A percentile compares a stretch with the other conserved stretches of the same genome.
phyloP scores from a whole-genome alignment of 2,113 vertebrate genomes.

The Prionailurus bengalensis region DNA sequence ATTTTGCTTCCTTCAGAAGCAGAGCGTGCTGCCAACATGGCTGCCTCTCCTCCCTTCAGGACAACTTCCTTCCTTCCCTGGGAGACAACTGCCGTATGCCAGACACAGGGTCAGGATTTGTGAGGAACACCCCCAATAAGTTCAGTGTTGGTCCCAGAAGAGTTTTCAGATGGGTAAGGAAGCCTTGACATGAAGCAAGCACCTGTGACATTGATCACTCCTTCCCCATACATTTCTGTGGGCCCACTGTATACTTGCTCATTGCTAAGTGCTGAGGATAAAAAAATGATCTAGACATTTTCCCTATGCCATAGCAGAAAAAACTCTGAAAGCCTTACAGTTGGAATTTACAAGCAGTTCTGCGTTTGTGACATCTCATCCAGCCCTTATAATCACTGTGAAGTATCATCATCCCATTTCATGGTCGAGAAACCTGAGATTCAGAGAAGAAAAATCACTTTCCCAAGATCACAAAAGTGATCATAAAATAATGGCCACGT shows the following conservation, averaged over 20 bases:
- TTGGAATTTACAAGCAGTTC: neutral
- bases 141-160: neutral
- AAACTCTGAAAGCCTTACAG: neutral
- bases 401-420: neutral
- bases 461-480: neutral
- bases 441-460: neutral
- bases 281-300: neutral
- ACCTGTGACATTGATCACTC: neutral
- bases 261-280: neutral
- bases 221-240: neutral
- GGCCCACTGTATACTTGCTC: neutral
- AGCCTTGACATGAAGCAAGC: neutral
- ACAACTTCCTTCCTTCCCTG: neutral
- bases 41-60: too few relatives aligned
- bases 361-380: neutral
- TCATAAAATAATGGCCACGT: neutral
- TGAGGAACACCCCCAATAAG: neutral
- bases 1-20: neutral
- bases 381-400: neutral
- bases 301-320: neutral
- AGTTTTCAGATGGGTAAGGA: neutral
- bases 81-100: neutral
- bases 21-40: neutral
- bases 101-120: neutral
- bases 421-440: neutral